Percentiles rank a stretch among this genome's conserved stretches.
Conservation (phyloP, 2,888 invertebrate species). For the Phortica okadai region DNA sequence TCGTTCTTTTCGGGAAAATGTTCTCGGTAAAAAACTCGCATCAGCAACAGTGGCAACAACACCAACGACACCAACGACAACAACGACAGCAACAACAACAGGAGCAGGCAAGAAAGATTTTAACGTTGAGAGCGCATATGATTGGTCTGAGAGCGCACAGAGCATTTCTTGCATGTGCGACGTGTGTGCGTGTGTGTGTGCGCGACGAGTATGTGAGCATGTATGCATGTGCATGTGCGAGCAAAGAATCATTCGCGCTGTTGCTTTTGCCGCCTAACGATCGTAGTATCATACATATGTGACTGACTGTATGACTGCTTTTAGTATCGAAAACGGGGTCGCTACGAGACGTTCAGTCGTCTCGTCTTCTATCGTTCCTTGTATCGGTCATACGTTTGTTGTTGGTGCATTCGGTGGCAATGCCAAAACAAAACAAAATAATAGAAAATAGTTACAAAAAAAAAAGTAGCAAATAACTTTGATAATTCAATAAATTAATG, state of each 20-base stretch:
- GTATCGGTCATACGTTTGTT: slow-evolving; percentile 21
- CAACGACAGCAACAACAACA: neutral
- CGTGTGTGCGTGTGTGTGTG: neutral
- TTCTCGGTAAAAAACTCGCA: too few relatives aligned
- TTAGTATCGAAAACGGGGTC: slow-evolving; percentile 70
- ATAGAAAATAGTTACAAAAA: neutral
- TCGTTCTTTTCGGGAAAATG: too few relatives aligned
- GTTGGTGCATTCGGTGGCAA: neutral
- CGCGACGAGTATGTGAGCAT: neutral
- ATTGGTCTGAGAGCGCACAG: too few relatives aligned
- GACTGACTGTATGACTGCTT: slow-evolving; percentile 53
- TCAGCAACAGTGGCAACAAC: neutral
- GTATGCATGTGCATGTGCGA: slow-evolving; percentile 28
- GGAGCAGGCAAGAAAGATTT: neutral
- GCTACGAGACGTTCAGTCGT: slow-evolving; percentile 62
- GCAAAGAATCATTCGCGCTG: slow-evolving; percentile 46
- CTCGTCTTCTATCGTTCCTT: slow-evolving; percentile 58
- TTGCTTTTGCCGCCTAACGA: slow-evolving; percentile 58
- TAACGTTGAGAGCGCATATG: neutral
- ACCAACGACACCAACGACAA: neutral
- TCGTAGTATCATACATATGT: slow-evolving; percentile 51
- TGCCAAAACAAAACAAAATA: neutral
- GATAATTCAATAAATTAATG: too few relatives aligned
- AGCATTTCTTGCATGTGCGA: neutral
- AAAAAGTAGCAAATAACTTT: too few relatives aligned